Conservation (phyloP, 2,797 vertebrate genomes). For the Otolemur crassicaudatus region DNA sequence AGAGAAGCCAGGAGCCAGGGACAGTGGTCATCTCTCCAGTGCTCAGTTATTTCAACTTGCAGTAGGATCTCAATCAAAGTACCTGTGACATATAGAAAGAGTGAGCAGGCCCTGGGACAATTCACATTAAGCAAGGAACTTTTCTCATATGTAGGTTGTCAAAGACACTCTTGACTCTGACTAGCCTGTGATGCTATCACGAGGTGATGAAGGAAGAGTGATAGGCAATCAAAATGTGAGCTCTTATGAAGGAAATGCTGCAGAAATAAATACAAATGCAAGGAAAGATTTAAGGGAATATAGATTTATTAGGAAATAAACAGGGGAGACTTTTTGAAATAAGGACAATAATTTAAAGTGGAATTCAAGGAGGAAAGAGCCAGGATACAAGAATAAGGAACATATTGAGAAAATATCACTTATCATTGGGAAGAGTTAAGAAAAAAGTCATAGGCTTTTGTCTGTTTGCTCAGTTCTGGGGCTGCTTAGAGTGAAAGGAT, state of each 20-base stretch:
- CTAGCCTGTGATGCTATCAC: too few species aligned
- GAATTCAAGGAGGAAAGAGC: not conserved
- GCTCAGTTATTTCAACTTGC: not conserved
- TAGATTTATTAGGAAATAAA: not conserved
- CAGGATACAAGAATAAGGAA: not conserved
- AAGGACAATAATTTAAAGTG: not conserved
- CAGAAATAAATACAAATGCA: not conserved
- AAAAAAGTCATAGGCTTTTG: not conserved
- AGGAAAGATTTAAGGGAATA: not conserved
- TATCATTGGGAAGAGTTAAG: not conserved
- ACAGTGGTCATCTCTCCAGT: not conserved
- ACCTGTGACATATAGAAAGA: not conserved
- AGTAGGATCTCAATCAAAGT: not conserved
- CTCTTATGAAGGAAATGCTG: not conserved
- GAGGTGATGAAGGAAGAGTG: too few species aligned
- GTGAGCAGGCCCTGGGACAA: not conserved
- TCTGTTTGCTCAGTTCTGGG: not conserved
- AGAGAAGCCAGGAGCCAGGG: not conserved
- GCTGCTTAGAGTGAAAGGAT: not conserved
- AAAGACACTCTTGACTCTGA: not conserved
- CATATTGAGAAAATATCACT: not conserved
- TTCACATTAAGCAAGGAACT: not conserved
- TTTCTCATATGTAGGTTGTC: not conserved
- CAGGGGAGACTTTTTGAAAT: not conserved
- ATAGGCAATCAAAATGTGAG: not conserved